phyloP scores from a whole-genome alignment of 2,797 vertebrate genomes.

The Helicolenus hilgendorfi region DNA sequence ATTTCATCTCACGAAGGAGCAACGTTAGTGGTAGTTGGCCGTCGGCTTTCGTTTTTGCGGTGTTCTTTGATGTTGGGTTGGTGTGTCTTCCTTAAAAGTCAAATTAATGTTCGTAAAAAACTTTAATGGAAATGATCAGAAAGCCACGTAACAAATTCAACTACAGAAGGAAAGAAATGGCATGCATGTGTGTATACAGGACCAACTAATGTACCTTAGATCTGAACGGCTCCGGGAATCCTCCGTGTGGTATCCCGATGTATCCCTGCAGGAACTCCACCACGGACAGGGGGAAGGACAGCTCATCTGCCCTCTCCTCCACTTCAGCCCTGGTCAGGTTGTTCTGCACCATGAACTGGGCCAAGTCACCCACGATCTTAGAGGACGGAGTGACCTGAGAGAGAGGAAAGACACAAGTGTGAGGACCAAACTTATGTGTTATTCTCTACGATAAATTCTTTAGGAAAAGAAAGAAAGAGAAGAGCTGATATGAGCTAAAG shows the following conservation, averaged over 20 bases:
- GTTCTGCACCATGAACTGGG: conserved; percentile 99
- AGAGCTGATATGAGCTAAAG: neutral
- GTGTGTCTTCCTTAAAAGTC: neutral
- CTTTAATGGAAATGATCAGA: neutral
- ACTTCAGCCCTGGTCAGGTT: conserved; percentile 91
- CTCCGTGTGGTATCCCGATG: conserved; percentile 94
- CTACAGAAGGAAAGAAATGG: neutral
- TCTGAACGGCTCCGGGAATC: conserved; percentile 96
- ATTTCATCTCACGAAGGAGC: neutral
- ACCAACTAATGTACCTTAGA: conserved; percentile 88
- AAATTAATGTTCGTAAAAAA: neutral
- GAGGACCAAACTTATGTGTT: neutral
- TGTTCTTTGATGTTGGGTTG: too few relatives aligned
- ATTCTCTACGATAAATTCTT: neutral
- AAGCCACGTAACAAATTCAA: neutral
- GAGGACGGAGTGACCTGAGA: conserved; percentile 96
- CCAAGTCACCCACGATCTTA: conserved; percentile 98
- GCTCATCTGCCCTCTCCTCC: conserved; percentile 94
- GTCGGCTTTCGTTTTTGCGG: neutral
- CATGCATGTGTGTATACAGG: neutral
- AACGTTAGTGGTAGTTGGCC: neutral
- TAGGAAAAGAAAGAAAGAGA: neutral
- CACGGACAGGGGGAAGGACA: conserved; percentile 96
- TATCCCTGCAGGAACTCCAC: conserved; percentile 97
- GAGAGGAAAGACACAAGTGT: neutral